Evolutionary conservation across 2,888 invertebrate species (phyloP), one percentile per base, ranked within the genome.

Genomic region (Pterostichus madidus): DNA sequence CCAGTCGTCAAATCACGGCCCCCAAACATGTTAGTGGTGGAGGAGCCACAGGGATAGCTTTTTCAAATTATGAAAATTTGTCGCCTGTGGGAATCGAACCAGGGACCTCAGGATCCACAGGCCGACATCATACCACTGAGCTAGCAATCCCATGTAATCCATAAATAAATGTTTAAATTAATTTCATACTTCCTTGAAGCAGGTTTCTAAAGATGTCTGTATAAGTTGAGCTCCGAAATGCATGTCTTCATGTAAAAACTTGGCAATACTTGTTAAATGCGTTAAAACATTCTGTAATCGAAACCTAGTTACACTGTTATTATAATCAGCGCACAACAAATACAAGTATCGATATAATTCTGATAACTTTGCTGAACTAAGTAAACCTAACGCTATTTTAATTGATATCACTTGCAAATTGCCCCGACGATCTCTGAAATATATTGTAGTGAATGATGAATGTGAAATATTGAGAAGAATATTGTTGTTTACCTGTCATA

Each of bases 241-340:
- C 17, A 91, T 91, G 84, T 91, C 91, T 88, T 93, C 93, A 59
- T 94, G 94, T 53, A 95, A 89, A 88, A 93, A 93, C 85, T 92
- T 91, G 86, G 93, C 89, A 88, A 93, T 86, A 90, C 93, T 90
- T 8, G 93, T 92, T 32, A 96, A 90, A 88, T 94, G 93, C 15
- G 91, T 90, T 84, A 96, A 88, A 78, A 96, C 88, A 0, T 91
- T 91, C 3, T 93, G 91, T 75, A 96, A 89, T 44, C 93, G 90
- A 76, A 92, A 91, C 75, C 93, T 92, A 0, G 94, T 93, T 64
- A 95, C 92, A 85, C 94, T 95, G 49, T 94, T 94, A 87, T 95
- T 95, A 86, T 95, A 94, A 88, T 96, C 95, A 0, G 94, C 93
- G 86, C 94, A 92, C 86, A 94, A 93, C 86, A 92, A 92, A 87